Base-by-base conservation (phyloP, 2,113 vertebrate genomes). In the Capra hircus region DNA sequence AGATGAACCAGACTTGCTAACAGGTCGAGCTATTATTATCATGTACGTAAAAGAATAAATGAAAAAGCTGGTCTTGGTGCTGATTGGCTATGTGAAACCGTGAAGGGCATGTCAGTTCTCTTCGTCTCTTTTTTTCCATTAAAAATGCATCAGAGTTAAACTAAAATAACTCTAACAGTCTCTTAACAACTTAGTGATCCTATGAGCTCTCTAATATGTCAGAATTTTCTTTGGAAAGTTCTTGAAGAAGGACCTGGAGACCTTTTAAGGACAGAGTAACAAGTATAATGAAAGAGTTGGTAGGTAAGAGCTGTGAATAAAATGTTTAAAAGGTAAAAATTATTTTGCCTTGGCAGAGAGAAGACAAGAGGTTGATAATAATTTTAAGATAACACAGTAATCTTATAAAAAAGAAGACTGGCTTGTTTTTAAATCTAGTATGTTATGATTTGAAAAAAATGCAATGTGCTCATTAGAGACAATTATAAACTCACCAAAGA, bases 221-320 rank as follows among this genome's bases (percentile, higher is more conserved):
- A 85, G 74, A 53, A 82, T 95, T 83, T 97, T 94, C 48, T 96
- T 45, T 57, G 17, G 19, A 48, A 43, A 77, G 3, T 77, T 85
- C 59, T 94, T 91, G 7, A 36, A 82, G 77, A 71, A 85, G 43
- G 28, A 40, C 15, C 23, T 91, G 19, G 53, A 88, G 40, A 78
- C 11, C 3, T 45, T 78, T 67, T 74, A n/a, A 88, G 87, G 93
- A 40, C 74, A 87, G 9, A 95, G 25, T 57, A n/a, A 7, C 28
- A 74, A 88, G 40, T 59, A 53, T 43, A 87, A 64, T 90, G 30
- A 64, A 96, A 11, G 27, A 33, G 1, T 84, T 90, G 57, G 53
- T n/a, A 25, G 48, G 25, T 53, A 52, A 62, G 53, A 83, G 3
- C 45, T 89, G 27, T 43, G 85, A 77, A 36, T 53, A 53, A 90